These are phyloP conservation scores for Catharus bicknelli DNA, from an alignment of 2,113 vertebrate genomes.

Conservation along the genomic window DNA sequence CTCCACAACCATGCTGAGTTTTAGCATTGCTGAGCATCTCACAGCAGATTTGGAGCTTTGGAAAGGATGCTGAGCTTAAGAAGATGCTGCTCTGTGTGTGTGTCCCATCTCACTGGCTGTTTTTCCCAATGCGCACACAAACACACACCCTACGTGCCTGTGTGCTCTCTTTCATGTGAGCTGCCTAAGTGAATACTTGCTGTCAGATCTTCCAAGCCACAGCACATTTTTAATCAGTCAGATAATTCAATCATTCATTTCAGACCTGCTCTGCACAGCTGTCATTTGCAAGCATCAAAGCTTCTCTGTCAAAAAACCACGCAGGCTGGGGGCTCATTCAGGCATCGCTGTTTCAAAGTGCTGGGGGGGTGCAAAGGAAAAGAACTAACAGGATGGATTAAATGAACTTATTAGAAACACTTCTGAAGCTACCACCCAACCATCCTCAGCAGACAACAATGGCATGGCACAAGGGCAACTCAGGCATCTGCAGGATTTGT, in stretches of 20 bases:
- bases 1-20: background rate
- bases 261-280: slow-evolving; percentile 27
- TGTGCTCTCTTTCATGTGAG: background rate
- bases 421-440: slow-evolving; percentile 24
- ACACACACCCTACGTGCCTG: background rate
- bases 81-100: background rate
- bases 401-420: slow-evolving; percentile 24
- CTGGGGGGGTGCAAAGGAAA: background rate
- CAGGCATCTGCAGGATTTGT: slow-evolving; percentile 13
- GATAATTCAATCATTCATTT: slow-evolving; percentile 47
- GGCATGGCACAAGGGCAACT: background rate
- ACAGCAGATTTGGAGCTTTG: slow-evolving; percentile 33
- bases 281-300: slow-evolving; percentile 47
- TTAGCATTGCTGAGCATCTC: background rate
- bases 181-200: background rate
- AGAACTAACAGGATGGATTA: background rate
- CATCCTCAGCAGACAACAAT: slow-evolving; percentile 6
- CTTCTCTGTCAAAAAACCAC: background rate
- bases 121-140: background rate
- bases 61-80: slow-evolving; percentile 28
- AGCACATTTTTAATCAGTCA: slow-evolving; percentile 46
- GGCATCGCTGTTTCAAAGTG: background rate
- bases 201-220: slow-evolving; percentile 25
- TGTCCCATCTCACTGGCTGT: background rate
- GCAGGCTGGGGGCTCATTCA: background rate